Base-by-base conservation (phyloP, 2,113 vertebrate genomes). In the Rafetus swinhoei region DNA sequence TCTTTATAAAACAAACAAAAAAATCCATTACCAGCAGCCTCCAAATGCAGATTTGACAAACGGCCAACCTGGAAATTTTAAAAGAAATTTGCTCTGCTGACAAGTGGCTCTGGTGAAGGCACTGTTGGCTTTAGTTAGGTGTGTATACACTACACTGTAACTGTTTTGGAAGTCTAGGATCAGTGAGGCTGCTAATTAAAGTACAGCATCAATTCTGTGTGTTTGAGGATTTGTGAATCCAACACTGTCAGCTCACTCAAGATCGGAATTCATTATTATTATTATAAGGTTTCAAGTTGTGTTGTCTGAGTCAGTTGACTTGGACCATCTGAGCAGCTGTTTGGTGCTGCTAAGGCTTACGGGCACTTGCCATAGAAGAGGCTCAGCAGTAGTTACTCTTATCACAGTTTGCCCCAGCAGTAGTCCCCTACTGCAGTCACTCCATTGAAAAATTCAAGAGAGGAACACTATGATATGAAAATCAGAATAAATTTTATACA, bases 1-100 rank as follows among this genome's bases (percentile, higher is more conserved):
- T 92, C 85, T 95, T 96, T 87, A 93, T 94, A 95, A 97, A 96
- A 92, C 79, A 97, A 96, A 97, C 86, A 95, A 87, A 95, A 95
- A 96, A 94, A 96, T 86, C 90, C 65, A 91, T 94, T 94, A 92
- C 87, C 54, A 89, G n/a, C 93, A 93, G 76, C 82, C 87, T 93
- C 57, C 85, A 87, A 97, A 96, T 7, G n/a, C 2, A 0, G 0
- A 55, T 79, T 95, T 96, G 86, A 95, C 32, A 3, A 96, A 90
- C 1, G 4, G 54, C 85, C 81, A 96, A 54, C 10, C 35, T 84
- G 81, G 81, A 79, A 52, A 92, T 5, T 69, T 59, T 91, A 80
- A 32, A 50, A 80, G 53, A 95, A 74, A 79, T 87, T 89, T 0
- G 0, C 74, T 22, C 8, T 18, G 32, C 59, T 79, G 50, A 94